A percentile compares a stretch with the other conserved stretches of the same genome.
phyloP scores from a whole-genome alignment of 1,140 invertebrate genomes.

The Subanguina moxae region DNA sequence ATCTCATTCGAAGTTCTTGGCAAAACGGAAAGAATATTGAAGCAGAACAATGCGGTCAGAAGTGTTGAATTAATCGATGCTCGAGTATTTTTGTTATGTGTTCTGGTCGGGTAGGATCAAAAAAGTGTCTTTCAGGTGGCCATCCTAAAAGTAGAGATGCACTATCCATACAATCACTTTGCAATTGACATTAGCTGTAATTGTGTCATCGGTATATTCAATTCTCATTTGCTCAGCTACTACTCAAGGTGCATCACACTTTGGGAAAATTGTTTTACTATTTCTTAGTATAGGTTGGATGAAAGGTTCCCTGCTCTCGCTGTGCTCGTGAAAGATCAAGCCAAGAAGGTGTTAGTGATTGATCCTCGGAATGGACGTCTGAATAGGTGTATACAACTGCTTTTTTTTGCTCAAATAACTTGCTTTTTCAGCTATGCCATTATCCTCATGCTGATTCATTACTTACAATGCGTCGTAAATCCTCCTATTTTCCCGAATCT shows the following conservation, averaged over 20 bases:
- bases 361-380: background rate
- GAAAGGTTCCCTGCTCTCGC: background rate
- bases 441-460: conserved; percentile 89
- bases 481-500: conserved; percentile 56
- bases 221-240: conserved; percentile 34
- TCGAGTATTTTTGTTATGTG: conserved; percentile 1
- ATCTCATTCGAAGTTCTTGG: conserved; percentile 3
- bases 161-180: conserved; percentile 30
- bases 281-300: background rate
- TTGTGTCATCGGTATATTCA: conserved; percentile 43
- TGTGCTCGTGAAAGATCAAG: background rate
- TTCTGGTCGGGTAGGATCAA: too few species aligned
- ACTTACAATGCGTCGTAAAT: conserved; percentile 76
- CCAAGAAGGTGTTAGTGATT: background rate
- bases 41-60: conserved; percentile 1
- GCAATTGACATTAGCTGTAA: conserved; percentile 43
- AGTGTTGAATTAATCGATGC: conserved; percentile 3
- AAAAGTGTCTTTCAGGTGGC: conserved; percentile 36
- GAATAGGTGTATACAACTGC: conserved; percentile 1
- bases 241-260: conserved; percentile 15
- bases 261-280: background rate
- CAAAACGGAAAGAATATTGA: conserved; percentile 14
- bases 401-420: background rate
- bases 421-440: conserved; percentile 63
- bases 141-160: conserved; percentile 21